A percentile compares a stretch with the other conserved stretches of the same genome.
Conservation (phyloP, 2,797 vertebrate species). For the Streptopelia turtur region DNA sequence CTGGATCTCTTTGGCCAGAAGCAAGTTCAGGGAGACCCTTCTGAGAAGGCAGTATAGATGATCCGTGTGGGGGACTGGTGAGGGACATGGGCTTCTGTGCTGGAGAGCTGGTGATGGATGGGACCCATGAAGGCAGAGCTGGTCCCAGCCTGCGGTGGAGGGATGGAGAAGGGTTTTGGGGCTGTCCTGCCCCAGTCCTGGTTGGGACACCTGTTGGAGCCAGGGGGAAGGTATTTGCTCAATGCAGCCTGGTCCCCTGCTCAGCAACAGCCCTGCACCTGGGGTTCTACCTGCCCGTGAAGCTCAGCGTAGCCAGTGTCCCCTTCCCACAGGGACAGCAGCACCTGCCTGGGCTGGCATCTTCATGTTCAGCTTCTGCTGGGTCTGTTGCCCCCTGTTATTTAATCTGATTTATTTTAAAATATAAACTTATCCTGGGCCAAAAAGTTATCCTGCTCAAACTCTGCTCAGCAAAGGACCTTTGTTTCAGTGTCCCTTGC, state of each 20-base stretch:
- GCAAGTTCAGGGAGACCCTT: background rate
- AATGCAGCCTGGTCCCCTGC: background rate
- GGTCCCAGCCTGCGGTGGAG: background rate
- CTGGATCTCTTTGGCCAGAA: background rate
- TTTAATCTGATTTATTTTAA: background rate
- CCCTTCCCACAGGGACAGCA: background rate
- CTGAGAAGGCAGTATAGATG: no score
- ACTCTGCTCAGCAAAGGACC: background rate
- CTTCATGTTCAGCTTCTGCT: accelerated
- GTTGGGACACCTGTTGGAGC: no score
- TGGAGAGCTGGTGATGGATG: background rate
- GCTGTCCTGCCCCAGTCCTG: background rate
- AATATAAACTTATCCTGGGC: background rate
- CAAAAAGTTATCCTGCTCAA: background rate
- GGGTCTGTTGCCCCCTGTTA: background rate
- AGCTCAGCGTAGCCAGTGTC: background rate
- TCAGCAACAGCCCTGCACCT: accelerated
- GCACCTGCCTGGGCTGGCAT: accelerated
- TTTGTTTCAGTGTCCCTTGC: accelerated
- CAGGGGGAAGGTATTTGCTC: no score
- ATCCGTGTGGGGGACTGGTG: background rate
- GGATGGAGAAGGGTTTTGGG: background rate
- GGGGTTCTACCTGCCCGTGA: background rate
- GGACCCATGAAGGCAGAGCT: accelerated
- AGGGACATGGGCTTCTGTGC: background rate